Evolutionary conservation across 2,888 invertebrate species (phyloP).

Genomic region (Crossocerus cetratus): DNA sequence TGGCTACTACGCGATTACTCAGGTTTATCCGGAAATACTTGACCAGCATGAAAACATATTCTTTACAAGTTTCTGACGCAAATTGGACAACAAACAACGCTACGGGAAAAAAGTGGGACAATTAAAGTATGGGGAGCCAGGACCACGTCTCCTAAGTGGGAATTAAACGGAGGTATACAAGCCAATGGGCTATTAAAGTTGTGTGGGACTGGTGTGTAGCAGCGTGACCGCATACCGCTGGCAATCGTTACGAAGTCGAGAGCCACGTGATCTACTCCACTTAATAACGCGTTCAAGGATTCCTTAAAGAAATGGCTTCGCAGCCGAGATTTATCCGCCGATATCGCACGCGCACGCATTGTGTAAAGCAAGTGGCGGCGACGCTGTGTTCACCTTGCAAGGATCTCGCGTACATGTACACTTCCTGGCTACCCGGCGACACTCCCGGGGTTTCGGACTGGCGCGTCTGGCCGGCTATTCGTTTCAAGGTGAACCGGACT

Average conservation of each 20-base stretch:
- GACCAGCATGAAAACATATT: no score
- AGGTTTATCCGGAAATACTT: no score
- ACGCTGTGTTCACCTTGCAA: neutral
- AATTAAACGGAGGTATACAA: no score
- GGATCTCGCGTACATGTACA: neutral
- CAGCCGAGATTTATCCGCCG: neutral
- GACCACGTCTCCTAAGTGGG: no score
- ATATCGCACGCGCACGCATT: neutral
- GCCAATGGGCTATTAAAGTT: no score
- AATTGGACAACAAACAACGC: no score
- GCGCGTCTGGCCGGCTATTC: slow-evolving; percentile 47
- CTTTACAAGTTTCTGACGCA: no score
- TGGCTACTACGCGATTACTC: neutral
- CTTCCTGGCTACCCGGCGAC: slow-evolving; percentile 48
- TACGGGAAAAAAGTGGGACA: no score
- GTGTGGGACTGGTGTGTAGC: neutral
- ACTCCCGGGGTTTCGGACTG: slow-evolving; percentile 27
- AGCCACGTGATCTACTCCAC: neutral
- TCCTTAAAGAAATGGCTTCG: neutral
- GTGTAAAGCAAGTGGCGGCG: neutral
- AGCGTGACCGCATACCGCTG: neutral
- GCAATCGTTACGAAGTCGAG: no score
- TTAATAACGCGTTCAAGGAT: neutral
- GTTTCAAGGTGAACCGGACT: slow-evolving; percentile 66
- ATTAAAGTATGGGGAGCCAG: no score